phyloP scores from a whole-genome alignment of 2,113 vertebrate species.

The Gymnocephalus cernua region DNA sequence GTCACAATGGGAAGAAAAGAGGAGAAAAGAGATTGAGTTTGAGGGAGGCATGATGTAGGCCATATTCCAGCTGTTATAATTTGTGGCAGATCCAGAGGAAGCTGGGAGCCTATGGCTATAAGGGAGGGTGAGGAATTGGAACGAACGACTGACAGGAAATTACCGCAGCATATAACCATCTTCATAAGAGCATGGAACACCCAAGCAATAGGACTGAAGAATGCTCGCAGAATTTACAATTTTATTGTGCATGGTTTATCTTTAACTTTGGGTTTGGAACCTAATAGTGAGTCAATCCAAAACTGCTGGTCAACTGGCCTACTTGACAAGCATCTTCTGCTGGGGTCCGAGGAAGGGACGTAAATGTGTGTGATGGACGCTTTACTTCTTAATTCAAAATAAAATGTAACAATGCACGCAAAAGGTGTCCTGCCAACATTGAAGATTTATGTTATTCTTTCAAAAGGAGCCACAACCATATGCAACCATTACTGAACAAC shows the following conservation, averaged over 20 bases:
- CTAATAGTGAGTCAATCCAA: not conserved
- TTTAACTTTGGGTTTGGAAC: not conserved
- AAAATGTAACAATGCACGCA: not conserved
- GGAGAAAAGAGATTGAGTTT: not conserved
- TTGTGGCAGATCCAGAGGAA: slow-evolving; percentile 71
- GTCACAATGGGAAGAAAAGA: not conserved
- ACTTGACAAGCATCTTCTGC: not conserved
- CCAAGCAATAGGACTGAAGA: slow-evolving; percentile 15
- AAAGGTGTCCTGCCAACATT: not conserved
- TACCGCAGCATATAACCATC: slow-evolving; percentile 67
- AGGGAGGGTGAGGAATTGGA: slow-evolving; percentile 75
- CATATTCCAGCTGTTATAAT: slow-evolving; percentile 69
- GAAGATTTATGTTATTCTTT: not conserved
- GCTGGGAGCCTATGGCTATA: slow-evolving; percentile 66
- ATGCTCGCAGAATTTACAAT: slow-evolving; percentile 3
- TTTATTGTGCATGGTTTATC: not conserved
- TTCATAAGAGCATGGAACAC: slow-evolving; percentile 35
- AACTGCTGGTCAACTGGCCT: not conserved
- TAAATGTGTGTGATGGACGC: not conserved
- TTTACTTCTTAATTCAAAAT: not conserved
- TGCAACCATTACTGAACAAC: not conserved
- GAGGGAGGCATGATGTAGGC: slow-evolving; percentile 9
- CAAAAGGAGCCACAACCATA: not conserved
- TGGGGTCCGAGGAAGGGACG: not conserved
- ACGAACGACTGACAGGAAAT: slow-evolving; percentile 72